phyloP scores from a whole-genome alignment of 1,140 invertebrate species.

The Galleria mellonella region DNA sequence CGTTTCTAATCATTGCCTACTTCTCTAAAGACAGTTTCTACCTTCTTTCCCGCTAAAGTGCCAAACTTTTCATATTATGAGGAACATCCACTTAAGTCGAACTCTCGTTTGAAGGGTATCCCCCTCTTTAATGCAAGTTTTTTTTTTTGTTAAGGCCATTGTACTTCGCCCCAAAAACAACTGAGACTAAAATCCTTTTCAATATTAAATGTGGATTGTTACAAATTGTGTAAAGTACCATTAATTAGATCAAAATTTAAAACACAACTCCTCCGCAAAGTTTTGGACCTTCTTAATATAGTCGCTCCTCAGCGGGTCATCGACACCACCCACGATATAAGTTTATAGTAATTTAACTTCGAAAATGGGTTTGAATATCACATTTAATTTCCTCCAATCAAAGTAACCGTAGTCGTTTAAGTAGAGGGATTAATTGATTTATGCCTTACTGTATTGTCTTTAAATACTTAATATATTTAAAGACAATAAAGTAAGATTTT shows the following conservation, averaged over 20 bases:
- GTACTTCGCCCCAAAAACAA: slow-evolving; percentile 1
- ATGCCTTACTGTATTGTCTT: too few relatives aligned
- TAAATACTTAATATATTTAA: too few relatives aligned
- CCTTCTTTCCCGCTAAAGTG: slow-evolving; percentile 6
- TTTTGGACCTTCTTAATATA: background rate
- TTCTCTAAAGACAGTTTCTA: slow-evolving; percentile 7
- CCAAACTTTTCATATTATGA: slow-evolving; percentile 13
- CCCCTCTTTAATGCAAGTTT: slow-evolving; percentile 2
- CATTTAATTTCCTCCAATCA: background rate
- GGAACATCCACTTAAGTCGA: slow-evolving; percentile 9
- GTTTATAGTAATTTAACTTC: background rate
- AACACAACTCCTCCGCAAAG: slow-evolving; percentile 1
- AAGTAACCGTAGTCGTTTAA: too few relatives aligned
- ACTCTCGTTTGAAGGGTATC: slow-evolving; percentile 4
- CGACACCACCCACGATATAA: background rate
- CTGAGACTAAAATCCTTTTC: slow-evolving; percentile 9
- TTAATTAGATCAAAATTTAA: slow-evolving; percentile 9
- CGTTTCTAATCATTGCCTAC: slow-evolving; percentile 3
- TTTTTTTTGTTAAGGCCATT: slow-evolving; percentile 3
- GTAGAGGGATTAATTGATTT: too few relatives aligned
- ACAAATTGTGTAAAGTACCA: background rate
- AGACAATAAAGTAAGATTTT: too few relatives aligned
- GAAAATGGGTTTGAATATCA: background rate
- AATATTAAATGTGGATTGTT: slow-evolving; percentile 8
- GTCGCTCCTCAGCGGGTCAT: background rate